Evolutionary conservation across 1,140 invertebrate species (phyloP), one percentile per base, ranked within the genome.

Genomic region (Pogonognathellus flavescens): DNA sequence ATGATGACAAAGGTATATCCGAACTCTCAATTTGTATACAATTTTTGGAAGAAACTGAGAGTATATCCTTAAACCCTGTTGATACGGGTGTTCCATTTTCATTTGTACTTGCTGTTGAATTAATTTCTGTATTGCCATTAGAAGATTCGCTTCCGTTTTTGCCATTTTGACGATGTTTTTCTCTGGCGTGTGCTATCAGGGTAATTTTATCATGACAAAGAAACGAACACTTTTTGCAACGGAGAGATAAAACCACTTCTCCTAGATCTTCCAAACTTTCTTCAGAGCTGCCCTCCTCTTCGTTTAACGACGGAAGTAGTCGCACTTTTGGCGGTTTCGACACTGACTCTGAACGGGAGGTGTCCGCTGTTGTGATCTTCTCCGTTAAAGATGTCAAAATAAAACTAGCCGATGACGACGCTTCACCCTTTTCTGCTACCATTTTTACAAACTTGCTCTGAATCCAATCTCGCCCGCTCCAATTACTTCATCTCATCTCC

Each of bases 181-280:
- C 9, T 20, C 60, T 59, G 0, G 86, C 50, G 59, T 88, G 87
- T 1, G 18, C 9, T 25, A 66, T 57, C 0, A 88, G 57, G 0
- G 49, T 62, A 16, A 20, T 13, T 50, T 81, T 86, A 20, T 87
- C 88, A 59, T 86, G 55, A 49, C 55, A 80, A 14, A 86, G 6
- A 62, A 84, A 88, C 5, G 60, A 25, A 66, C 88, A 88, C 11
- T 62, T 57, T 80, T 85, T 86, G 22, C 88, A 88, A 25, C 83
- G 82, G 20, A 84, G 82, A 9, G 88, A 76, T 9, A 88, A 18
- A 70, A 87, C 84, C 0, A 88, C 85, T 57, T 88, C 87, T 62
- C 84, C 83, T 2, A 83, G 59, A 70, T 84, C 52, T 11, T 83
- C 87, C n/a, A 85, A 9, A 25, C 41, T 60, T 20, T 41, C 20